phyloP scores from a whole-genome alignment of 53 echinoderm and acorn worm species.

The Luidia sarsii region DNA sequence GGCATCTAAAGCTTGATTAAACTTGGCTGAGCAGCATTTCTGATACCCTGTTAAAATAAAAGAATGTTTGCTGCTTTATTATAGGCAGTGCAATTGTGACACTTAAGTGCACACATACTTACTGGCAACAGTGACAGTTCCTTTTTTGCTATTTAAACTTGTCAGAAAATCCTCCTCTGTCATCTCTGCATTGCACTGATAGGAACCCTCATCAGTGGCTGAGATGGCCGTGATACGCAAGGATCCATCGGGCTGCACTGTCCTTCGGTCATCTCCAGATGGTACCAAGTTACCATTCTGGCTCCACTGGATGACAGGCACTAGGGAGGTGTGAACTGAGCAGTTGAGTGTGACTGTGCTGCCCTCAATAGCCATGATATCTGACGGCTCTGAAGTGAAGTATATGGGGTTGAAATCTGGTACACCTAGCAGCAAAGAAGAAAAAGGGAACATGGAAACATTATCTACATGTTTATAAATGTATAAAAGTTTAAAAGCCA shows the following conservation, averaged over 20 bases:
- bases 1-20: too few relatives aligned
- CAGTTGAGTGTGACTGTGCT: slow-evolving; percentile 63
- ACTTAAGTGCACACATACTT: slow-evolving; percentile 17
- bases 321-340: slow-evolving; percentile 12
- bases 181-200: slow-evolving; percentile 69
- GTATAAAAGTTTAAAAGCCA: too few relatives aligned
- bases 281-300: slow-evolving; percentile 13
- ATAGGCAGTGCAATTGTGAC: background rate
- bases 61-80: too few relatives aligned
- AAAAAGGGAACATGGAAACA: background rate
- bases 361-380: slow-evolving; percentile 55
- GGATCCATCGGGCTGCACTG: slow-evolving; percentile 83
- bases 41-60: too few relatives aligned
- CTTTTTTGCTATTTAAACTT: slow-evolving; percentile 16
- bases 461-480: too few relatives aligned
- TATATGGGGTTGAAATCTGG: slow-evolving; percentile 25
- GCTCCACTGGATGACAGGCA: slow-evolving; percentile 25
- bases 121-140: slow-evolving; percentile 42
- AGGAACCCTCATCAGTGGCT: slow-evolving; percentile 62
- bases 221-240: slow-evolving; percentile 73
- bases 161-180: background rate
- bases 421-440: background rate
- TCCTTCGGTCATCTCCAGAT: slow-evolving; percentile 9
- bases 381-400: slow-evolving; percentile 64
- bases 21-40: too few relatives aligned